phyloP scores from a whole-genome alignment of 2,888 invertebrate genomes.

The Ectemnius lituratus region DNA sequence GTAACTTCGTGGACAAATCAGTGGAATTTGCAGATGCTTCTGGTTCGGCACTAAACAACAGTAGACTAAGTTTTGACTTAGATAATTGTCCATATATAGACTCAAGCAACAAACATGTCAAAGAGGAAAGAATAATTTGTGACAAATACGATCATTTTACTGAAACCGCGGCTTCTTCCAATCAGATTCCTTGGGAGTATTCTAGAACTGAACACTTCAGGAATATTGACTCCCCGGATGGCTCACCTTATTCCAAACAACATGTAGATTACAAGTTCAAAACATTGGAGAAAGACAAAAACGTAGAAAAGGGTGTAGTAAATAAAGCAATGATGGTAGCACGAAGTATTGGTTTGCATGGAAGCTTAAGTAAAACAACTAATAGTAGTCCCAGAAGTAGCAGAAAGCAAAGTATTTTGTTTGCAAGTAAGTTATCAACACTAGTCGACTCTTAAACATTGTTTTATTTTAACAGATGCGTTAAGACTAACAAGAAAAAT shows the following conservation, averaged over 20 bases:
- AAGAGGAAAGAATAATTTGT: conserved; percentile 56
- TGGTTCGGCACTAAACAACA: conserved; percentile 44
- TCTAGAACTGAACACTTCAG: conserved; percentile 41
- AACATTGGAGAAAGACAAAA: conserved; percentile 69
- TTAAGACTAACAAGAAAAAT: conserved; percentile 11
- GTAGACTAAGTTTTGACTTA: conserved; percentile 33
- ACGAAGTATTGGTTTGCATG: conserved; percentile 75
- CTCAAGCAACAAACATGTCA: conserved; percentile 57
- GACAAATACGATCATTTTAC: conserved; percentile 62
- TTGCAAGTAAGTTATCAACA: conserved; percentile 82
- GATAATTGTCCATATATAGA: conserved; percentile 46
- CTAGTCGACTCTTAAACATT: conserved; percentile 1
- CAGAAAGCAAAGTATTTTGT: conserved; percentile 81
- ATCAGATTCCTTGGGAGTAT: conserved; percentile 33
- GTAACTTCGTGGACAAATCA: conserved; percentile 66
- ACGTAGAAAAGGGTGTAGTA: conserved; percentile 74
- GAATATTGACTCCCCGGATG: conserved; percentile 64
- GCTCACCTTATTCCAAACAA: conserved; percentile 64
- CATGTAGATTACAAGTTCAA: conserved; percentile 55
- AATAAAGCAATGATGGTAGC: conserved; percentile 78
- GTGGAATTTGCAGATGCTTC: conserved; percentile 66
- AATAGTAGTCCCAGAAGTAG: conserved; percentile 73
- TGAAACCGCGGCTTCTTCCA: conserved; percentile 60
- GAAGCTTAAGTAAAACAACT: conserved; percentile 70
- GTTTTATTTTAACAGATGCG: no score